Conservation (phyloP, 1,140 invertebrate genomes). For the Sarcophaga bullata region DNA sequence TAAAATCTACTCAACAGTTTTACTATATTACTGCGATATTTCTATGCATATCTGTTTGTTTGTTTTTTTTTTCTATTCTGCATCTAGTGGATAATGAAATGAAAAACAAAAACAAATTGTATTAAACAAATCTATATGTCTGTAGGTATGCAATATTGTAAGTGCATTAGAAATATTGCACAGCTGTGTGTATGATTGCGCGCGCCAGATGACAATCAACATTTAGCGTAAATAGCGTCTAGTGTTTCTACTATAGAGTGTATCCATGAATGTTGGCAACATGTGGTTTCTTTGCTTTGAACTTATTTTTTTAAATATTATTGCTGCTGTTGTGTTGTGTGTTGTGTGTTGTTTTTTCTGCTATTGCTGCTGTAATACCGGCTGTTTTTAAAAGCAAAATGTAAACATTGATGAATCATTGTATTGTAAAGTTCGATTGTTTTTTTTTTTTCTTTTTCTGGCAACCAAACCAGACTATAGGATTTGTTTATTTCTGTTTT, state of each 20-base stretch:
- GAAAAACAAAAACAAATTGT: background rate
- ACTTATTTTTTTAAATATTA: background rate
- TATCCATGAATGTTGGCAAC: slow-evolving; percentile 28
- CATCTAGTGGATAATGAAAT: slow-evolving; percentile 4
- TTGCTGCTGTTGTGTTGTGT: slow-evolving; percentile 3
- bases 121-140: background rate
- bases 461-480: slow-evolving; percentile 23
- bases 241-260: background rate
- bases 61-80: background rate
- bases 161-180: slow-evolving; percentile 11
- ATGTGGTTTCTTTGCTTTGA: slow-evolving; percentile 20
- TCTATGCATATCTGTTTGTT: too few species aligned
- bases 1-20: background rate
- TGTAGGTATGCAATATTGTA: too few species aligned
- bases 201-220: slow-evolving; percentile 39
- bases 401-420: slow-evolving; percentile 39
- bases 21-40: background rate
- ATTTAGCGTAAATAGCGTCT: slow-evolving; percentile 36
- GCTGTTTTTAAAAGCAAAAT: slow-evolving; percentile 29
- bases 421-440: background rate
- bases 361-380: slow-evolving; percentile 22
- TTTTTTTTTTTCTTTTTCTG: background rate
- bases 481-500: too few species aligned
- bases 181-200: slow-evolving; percentile 40
- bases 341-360: background rate